Evolutionary conservation across 2,113 vertebrate genomes (phyloP), one percentile per base, ranked within the genome.

Genomic region (Embiotoca jacksoni): DNA sequence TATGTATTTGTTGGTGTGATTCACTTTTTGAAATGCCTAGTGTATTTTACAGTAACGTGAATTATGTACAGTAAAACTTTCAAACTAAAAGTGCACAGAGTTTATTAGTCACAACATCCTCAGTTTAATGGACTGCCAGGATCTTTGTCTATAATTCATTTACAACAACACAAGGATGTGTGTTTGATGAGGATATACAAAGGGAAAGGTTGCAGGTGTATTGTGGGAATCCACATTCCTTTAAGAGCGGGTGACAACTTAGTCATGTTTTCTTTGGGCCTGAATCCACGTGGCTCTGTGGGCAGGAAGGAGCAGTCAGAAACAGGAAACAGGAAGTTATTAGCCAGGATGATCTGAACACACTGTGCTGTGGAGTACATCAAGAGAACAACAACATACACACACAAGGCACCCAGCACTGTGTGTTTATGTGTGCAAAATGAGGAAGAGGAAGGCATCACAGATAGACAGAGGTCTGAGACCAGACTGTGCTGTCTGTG

Each of bases 321-420:
- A 88, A 88, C 92, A 92, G 93, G 93, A 95, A 93, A 84, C 75
- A 92, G 93, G 92, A 94, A 95, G 86, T 92, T 90, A 92, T 94
- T 92, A 92, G 92, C 88, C 63, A 69, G 86, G 86, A 86, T 90
- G 91, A 92, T 93, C 83, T 94, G 87, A 92, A 82, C 83, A 85
- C 64, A 72, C 80, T 89, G 91, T 65, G 80, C 83, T 93, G 76
- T 74, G 70, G 90, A 93, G 92, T 92, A 92, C 89, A 93, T 91
- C 89, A 91, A 90, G 88, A 84, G 70, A 86, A 94, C 85, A 78
- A 66, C 79, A 66, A 30, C 54, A 56, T 50, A 65, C 54, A 23
- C 39, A 55, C 5, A 59, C 44, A 36, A 72, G 73, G 72, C 64
- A 64, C 61, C 44, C 85, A 82, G 80, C 32, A 30, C 7, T 44